Evolutionary conservation across 2,888 invertebrate genomes (phyloP).

Genomic region (Deladenus siricidicola): DNA sequence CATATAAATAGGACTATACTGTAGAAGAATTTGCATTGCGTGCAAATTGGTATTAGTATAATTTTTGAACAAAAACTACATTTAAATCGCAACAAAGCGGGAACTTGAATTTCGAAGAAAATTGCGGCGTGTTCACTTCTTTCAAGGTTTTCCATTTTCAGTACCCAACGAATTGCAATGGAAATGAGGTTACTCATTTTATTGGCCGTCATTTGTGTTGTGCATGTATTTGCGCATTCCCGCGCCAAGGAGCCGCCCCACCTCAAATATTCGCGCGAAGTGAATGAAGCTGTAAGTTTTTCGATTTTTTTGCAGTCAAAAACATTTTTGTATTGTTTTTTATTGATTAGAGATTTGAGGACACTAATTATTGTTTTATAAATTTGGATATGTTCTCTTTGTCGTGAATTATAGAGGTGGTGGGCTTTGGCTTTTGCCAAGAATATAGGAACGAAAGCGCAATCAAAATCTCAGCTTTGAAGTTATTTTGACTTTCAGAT

Average conservation of each 20-base stretch:
- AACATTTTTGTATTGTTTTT: conserved; percentile 6
- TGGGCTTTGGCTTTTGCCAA: too few relatives aligned
- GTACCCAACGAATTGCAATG: neutral
- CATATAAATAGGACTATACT: too few relatives aligned
- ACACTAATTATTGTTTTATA: neutral
- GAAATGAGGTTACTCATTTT: neutral
- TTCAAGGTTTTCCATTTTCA: neutral
- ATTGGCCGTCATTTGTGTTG: neutral
- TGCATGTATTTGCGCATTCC: conserved; percentile 10
- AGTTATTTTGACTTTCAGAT: conserved; percentile 8
- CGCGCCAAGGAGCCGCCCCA: conserved; percentile 44
- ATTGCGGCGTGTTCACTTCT: too few relatives aligned
- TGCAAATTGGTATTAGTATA: too few relatives aligned
- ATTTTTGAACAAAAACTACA: too few relatives aligned
- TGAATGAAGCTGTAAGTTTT: conserved; percentile 40
- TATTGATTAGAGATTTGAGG: neutral
- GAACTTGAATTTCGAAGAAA: too few relatives aligned
- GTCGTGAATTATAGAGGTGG: too few relatives aligned
- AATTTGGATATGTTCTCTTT: too few relatives aligned
- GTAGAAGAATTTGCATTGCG: too few relatives aligned
- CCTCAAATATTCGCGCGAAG: conserved; percentile 44
- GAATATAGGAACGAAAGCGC: too few relatives aligned
- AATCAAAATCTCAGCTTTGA: too few relatives aligned
- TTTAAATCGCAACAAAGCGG: too few relatives aligned
- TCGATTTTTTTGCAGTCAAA: neutral